Percentiles rank a stretch among this genome's conserved stretches.
These are phyloP conservation scores for Aurelia sp. DNA, from an alignment of 30 jellyfish, hydroid and myxozoan genomes.

Conservation along the genomic window DNA sequence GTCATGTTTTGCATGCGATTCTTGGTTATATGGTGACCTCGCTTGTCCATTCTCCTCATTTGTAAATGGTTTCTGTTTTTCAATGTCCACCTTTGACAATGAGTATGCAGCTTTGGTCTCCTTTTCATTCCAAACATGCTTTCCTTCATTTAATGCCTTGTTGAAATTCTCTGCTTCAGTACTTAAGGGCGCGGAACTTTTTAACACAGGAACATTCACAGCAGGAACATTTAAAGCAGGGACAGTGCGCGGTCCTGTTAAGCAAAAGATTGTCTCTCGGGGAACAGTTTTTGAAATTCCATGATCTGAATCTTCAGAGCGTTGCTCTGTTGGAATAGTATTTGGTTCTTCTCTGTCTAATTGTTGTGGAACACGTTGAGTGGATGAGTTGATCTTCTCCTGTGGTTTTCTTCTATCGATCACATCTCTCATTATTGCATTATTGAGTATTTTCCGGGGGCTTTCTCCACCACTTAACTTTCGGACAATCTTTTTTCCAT, in stretches of 20 bases:
- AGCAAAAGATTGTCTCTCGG: background rate
- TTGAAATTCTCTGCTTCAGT: background rate
- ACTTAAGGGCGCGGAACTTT: background rate
- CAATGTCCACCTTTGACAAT: background rate
- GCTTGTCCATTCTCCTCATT: background rate
- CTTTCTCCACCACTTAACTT: constrained; percentile 40
- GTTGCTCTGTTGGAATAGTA: background rate
- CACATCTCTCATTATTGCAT: background rate
- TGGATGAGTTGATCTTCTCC: background rate
- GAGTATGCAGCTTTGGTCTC: background rate
- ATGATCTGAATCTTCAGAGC: background rate
- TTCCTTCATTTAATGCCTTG: background rate
- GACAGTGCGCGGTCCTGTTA: background rate
- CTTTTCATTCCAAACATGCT: background rate
- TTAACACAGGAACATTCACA: background rate
- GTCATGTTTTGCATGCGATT: background rate
- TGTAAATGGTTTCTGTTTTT: background rate
- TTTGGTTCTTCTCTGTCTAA: background rate
- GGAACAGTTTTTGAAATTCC: background rate
- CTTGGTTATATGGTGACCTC: background rate
- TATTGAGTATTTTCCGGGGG: background rate
- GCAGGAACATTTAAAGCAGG: background rate
- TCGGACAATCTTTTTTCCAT: constrained; percentile 26
- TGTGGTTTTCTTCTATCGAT: background rate
- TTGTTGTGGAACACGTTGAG: too few species aligned